These are phyloP conservation scores for Scartelaos histophorus DNA, from an alignment of 2,113 vertebrate genomes.

Conservation along the genomic window DNA sequence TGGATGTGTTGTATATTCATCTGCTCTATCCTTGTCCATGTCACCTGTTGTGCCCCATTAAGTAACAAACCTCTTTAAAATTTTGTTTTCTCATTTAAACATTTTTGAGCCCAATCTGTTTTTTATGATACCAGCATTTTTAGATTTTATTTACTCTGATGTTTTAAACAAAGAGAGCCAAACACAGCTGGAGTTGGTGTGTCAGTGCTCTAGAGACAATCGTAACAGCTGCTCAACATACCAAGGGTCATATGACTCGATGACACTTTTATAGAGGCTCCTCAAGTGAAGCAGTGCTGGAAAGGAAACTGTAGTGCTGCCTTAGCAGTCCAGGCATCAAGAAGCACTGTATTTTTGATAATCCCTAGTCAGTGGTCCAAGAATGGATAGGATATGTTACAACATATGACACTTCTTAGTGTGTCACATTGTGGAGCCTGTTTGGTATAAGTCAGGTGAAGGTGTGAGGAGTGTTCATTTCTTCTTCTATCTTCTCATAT, in stretches of 20 bases:
- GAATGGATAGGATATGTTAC: neutral
- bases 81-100: slow-evolving; percentile 17
- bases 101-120: slow-evolving; percentile 16
- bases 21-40: slow-evolving; percentile 4
- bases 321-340: slow-evolving; percentile 17
- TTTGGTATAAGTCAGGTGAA: neutral
- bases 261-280: slow-evolving; percentile 38
- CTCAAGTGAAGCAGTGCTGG: slow-evolving; percentile 5
- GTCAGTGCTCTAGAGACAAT: slow-evolving; percentile 25
- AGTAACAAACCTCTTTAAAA: slow-evolving; percentile 19
- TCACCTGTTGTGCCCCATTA: slow-evolving; percentile 3
- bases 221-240: slow-evolving; percentile 41
- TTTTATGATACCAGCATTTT: slow-evolving; percentile 34
- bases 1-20: neutral
- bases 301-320: slow-evolving; percentile 13
- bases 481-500: neutral
- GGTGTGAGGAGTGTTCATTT: slow-evolving; percentile 8
- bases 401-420: neutral
- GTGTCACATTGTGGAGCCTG: neutral
- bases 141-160: slow-evolving; percentile 35
- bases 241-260: slow-evolving; percentile 41
- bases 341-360: slow-evolving; percentile 2
- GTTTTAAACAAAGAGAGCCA: slow-evolving; percentile 41
- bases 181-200: slow-evolving; percentile 49
- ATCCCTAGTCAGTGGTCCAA: neutral